Evolutionary conservation across 2,888 invertebrate species (phyloP), one percentile per base, ranked within the genome.

Genomic region (Tholera decimalis): DNA sequence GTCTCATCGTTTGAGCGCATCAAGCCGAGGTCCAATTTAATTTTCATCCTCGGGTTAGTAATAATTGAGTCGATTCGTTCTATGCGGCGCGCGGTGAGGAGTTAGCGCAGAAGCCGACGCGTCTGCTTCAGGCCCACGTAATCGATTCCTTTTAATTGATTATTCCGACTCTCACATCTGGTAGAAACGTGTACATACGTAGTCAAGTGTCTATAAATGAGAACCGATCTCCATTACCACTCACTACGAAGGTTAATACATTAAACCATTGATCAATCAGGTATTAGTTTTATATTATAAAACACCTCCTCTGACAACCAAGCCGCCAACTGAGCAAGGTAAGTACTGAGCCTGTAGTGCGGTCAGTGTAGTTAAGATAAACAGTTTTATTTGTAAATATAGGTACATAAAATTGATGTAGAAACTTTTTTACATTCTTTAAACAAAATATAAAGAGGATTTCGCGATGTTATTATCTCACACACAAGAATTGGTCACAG

Each of bases 51-150:
- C 89, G 89, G 87, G 88, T 90, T 86, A 86, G 88, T 89, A 88
- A 91, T 94, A 93, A 94, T 94, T 94, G 92, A 90, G 88, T 88
- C 89, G 91, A 95, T 94, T 93, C 93, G 93, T 94, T 94, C 93
- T 93, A 92, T 90, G 88, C 82, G 85, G 87, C 83, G 80, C 90
- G 88, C 82, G 85, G 87, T 83, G 80, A 83, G 83, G 71, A 80
- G 85, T 77, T 80, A 80, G 82, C 82, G 87, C 88, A 87, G 92
- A 87, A 90, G 89, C 88, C 86, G 85, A 82, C 83, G 68, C 73
- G 73, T 70, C 72, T 78, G 84, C 82, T 87, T 83, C 85, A 80
- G 80, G 79, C 82, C 80, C 79, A 79, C 87, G 79, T 91, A 92
- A 93, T 92, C 88, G 90, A 89, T 91, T 92, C 86, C 79, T 81